A percentile compares a stretch with the other conserved stretches of the same genome.
phyloP scores from a whole-genome alignment of 2,797 vertebrate species.

The Cheirogaleus major region DNA sequence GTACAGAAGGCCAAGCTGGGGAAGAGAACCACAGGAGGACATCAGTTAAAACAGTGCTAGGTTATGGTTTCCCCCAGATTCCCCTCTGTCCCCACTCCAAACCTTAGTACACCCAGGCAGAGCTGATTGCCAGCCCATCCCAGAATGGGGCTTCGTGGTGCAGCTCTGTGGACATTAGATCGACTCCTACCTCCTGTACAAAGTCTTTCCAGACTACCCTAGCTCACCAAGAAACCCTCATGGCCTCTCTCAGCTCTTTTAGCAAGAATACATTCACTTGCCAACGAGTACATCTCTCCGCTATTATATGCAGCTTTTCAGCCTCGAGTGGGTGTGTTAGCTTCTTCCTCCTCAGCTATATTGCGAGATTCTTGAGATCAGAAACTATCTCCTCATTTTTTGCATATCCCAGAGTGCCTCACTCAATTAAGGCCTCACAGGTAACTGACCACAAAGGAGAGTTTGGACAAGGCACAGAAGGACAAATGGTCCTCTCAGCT shows the following conservation, averaged over 20 bases:
- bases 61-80: not conserved
- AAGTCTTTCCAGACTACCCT: conserved; percentile 1
- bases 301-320: not conserved
- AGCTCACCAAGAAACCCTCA: not conserved
- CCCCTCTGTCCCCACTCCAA: not conserved
- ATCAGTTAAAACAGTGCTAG: not conserved
- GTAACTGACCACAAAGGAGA: not conserved
- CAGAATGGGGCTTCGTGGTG: not conserved
- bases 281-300: not conserved
- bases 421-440: not conserved
- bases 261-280: not conserved
- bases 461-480: not conserved
- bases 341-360: not conserved
- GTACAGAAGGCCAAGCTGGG: not conserved
- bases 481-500: not conserved
- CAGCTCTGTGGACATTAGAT: not conserved
- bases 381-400: not conserved
- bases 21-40: not conserved
- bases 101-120: not conserved
- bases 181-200: not conserved
- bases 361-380: not conserved
- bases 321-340: not conserved
- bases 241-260: not conserved
- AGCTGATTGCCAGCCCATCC: not conserved
- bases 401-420: not conserved